Conservation (phyloP, 2,797 vertebrate genomes). For the Macrochelys suwanniensis region DNA sequence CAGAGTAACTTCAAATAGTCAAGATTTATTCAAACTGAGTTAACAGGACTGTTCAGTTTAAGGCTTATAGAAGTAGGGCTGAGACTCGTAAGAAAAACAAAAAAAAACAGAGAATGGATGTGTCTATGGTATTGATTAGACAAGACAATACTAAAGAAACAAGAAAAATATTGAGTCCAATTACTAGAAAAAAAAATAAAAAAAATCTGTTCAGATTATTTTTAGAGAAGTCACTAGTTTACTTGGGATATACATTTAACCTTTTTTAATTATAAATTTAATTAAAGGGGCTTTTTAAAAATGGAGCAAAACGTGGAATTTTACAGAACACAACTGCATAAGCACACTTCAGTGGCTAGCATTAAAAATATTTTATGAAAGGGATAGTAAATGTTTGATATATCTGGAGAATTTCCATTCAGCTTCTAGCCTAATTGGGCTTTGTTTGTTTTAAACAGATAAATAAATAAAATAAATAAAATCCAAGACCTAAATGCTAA, state of each 20-base stretch:
- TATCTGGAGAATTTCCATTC: background rate
- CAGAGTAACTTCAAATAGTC: background rate
- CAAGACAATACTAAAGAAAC: background rate
- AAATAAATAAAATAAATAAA: background rate
- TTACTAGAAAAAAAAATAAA: background rate
- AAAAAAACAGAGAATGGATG: background rate
- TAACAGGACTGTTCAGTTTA: background rate
- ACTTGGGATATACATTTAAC: background rate
- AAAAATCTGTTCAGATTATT: background rate
- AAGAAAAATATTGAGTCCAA: background rate
- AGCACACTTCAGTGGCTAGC: accelerated
- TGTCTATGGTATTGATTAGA: background rate
- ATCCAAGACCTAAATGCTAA: background rate
- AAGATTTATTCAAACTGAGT: background rate
- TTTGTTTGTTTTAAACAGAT: background rate
- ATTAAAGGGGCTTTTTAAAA: background rate
- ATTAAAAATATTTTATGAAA: background rate
- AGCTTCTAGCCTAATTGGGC: background rate
- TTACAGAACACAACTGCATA: background rate
- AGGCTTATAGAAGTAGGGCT: background rate
- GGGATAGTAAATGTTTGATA: accelerated
- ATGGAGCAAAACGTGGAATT: background rate
- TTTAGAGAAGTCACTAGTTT: background rate
- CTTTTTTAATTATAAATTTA: background rate
- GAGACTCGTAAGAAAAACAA: background rate